Evolutionary conservation across 1,140 invertebrate species (phyloP), one percentile per base, ranked within the genome.

Genomic region (Ephestia elutella): DNA sequence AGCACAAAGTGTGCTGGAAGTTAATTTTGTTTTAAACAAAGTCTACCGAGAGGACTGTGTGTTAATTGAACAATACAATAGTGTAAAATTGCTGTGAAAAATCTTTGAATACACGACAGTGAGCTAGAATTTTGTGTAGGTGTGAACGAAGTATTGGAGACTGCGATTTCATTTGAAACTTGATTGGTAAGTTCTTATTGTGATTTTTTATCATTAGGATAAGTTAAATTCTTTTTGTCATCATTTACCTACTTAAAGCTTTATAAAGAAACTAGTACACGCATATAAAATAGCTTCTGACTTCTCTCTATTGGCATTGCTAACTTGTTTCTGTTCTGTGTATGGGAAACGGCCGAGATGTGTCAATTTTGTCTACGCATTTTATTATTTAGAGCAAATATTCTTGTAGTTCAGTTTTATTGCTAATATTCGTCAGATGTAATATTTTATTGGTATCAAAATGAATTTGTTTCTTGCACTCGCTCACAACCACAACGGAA

Each of bases 101-200:
- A 60, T 19, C 62, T 64, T 62, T 62, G 69, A 51, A 56, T 30
- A 58, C 1, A 60, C 38, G 54, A 57, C 57, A 60, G 62, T 71
- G 66, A 15, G 51, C 48, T 49, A 55, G 35, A 56, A 57, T 59
- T 57, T 65, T 64, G 68, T 66, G 64, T 66, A 66, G 64, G 64
- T 68, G 63, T 66, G 53, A 57, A 57, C 19, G 21, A 32, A 49
- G 25, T 44, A 59, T 48, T 53, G 35, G 18, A 54, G 30, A 13
- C 49, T 59, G 58, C 59, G 56, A 70, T 65, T 74, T 78, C 65
- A 54, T 75, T 60, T 71, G 66, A 82, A 81, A 78, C 64, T 75
- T 82, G 65, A 66, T 75, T 80, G 80, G 82, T 85, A 80, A 82
- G 82, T 85, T 70, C 20, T 48, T 38, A 56, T 32, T 61, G 58